Conservation (phyloP, 2,113 vertebrate species). For the Myotis lucifugus region DNA sequence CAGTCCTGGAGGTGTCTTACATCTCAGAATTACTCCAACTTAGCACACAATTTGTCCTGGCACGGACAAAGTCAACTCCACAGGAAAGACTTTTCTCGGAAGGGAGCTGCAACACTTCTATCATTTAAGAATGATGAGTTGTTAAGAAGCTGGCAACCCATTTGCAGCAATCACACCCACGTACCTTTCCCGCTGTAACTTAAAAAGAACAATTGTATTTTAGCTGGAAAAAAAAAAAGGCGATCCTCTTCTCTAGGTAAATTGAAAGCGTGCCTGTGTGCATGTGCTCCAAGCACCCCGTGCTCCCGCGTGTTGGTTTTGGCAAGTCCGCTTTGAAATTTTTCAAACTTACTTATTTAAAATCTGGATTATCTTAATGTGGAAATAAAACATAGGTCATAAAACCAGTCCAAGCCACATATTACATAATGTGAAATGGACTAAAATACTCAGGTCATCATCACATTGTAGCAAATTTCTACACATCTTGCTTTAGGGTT, state of each 20-base stretch:
- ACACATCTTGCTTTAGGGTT: background rate
- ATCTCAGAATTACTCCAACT: slow-evolving; percentile 60
- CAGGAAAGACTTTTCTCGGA: slow-evolving; percentile 65
- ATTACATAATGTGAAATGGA: slow-evolving; percentile 36
- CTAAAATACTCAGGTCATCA: background rate
- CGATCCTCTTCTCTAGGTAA: slow-evolving; percentile 30
- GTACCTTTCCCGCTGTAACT: background rate
- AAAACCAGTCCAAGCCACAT: background rate
- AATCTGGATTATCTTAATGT: background rate
- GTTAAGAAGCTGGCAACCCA: slow-evolving; percentile 61
- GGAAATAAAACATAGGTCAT: slow-evolving; percentile 21
- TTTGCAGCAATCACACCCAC: slow-evolving; percentile 57
- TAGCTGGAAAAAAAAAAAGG: background rate
- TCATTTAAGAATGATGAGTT: slow-evolving; percentile 61
- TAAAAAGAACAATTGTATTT: background rate
- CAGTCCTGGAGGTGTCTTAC: background rate
- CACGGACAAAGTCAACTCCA: slow-evolving; percentile 66
- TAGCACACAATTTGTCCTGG: slow-evolving; percentile 59
- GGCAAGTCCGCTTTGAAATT: slow-evolving; percentile 34
- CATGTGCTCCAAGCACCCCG: rapidly evolving
- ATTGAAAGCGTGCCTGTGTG: background rate
- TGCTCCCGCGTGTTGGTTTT: slow-evolving; percentile 25
- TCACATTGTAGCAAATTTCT: background rate
- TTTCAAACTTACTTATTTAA: slow-evolving; percentile 2
- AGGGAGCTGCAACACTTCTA: slow-evolving; percentile 19